phyloP scores from a whole-genome alignment of 1,140 invertebrate genomes.

The Tetragnatha versicolor region DNA sequence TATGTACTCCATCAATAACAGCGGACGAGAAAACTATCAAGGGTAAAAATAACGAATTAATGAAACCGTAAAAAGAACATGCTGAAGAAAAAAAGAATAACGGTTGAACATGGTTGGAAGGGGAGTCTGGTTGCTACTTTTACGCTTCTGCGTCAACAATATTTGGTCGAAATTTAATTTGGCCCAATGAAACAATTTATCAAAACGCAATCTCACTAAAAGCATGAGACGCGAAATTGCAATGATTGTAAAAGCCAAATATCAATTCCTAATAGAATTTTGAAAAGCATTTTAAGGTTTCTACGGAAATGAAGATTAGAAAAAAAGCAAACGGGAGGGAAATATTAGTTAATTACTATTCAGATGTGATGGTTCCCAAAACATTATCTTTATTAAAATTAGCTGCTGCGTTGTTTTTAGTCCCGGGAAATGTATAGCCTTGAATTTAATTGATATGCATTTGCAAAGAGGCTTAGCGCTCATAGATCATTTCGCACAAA shows the following conservation, averaged over 20 bases:
- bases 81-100: neutral
- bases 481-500: constrained; percentile 10
- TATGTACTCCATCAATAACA: constrained; percentile 50
- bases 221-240: constrained; percentile 37
- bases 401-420: constrained; percentile 20
- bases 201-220: constrained; percentile 51
- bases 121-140: constrained; percentile 32
- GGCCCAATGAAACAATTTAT: constrained; percentile 46
- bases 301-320: neutral
- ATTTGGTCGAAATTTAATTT: constrained; percentile 50
- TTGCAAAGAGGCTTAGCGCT: neutral
- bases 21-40: constrained; percentile 18
- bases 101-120: neutral
- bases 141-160: constrained; percentile 44
- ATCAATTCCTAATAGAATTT: constrained; percentile 52
- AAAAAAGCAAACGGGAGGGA: neutral
- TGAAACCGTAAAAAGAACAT: constrained; percentile 26
- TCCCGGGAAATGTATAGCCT: neutral
- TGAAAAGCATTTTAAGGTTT: constrained; percentile 22
- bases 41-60: constrained; percentile 50
- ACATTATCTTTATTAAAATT: constrained; percentile 53
- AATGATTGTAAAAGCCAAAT: constrained; percentile 43
- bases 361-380: neutral
- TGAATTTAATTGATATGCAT: constrained; percentile 25
- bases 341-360: constrained; percentile 43